These are phyloP conservation scores for Pachypanchax playfairii DNA, from an alignment of 2,113 vertebrate species.

Conservation along the genomic window DNA sequence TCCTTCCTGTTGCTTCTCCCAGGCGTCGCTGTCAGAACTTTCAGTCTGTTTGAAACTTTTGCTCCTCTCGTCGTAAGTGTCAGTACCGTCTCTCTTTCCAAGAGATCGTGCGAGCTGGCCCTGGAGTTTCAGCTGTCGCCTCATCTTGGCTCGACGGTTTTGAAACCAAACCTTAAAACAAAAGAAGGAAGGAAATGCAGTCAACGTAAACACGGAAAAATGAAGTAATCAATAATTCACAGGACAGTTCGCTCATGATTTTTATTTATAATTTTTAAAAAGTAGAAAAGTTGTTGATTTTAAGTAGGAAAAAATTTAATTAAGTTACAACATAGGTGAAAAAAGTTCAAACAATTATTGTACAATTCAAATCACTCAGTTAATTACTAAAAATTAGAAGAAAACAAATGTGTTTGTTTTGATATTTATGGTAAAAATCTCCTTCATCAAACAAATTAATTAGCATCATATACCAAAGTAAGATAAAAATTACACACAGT, in stretches of 20 bases:
- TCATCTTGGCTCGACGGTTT: constrained; percentile 87
- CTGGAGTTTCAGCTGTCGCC: constrained; percentile 83
- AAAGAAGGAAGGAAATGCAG: not conserved
- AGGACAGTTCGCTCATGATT: no score
- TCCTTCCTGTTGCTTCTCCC: constrained; percentile 62
- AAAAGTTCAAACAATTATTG: no score
- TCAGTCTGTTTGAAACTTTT: constrained; percentile 42
- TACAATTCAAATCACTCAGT: no score
- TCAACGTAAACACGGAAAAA: not conserved
- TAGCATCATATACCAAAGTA: not conserved
- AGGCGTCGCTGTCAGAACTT: constrained; percentile 50
- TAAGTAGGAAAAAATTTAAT: no score
- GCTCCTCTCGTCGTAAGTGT: constrained; percentile 9
- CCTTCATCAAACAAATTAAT: not conserved
- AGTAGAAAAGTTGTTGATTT: not conserved
- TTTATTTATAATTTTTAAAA: no score
- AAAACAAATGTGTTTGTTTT: no score
- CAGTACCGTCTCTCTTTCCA: constrained; percentile 45
- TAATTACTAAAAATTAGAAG: no score
- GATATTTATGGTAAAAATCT: no score
- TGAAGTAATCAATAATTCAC: no score
- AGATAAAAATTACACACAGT: no score
- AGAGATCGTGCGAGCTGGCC: constrained; percentile 50
- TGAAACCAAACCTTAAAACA: constrained; percentile 85
- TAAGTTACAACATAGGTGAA: no score